A percentile compares a stretch with the other conserved stretches of the same genome.
Conservation (phyloP, 1,140 invertebrate species). For the Pogonomyrmex californicus region DNA sequence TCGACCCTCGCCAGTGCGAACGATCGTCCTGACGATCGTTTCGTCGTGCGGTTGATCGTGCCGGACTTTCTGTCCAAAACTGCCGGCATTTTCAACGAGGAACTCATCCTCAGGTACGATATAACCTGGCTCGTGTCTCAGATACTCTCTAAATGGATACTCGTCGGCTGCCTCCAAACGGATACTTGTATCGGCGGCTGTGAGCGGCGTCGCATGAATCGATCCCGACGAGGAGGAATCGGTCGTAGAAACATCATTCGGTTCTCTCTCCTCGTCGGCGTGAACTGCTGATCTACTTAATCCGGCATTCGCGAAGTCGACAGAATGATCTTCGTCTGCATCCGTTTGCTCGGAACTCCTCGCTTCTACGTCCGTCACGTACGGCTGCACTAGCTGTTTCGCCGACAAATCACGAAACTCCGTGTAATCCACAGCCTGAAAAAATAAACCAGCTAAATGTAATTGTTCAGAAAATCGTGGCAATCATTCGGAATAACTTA, state of each 20-base stretch:
- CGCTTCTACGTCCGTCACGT: background rate
- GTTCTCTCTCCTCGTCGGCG: slow-evolving; percentile 13
- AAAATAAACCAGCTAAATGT: slow-evolving; percentile 10
- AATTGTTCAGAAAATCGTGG: background rate
- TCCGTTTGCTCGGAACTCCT: background rate
- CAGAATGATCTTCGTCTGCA: background rate
- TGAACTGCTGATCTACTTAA: slow-evolving; percentile 6
- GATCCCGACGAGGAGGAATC: slow-evolving; percentile 5
- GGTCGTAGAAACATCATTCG: slow-evolving; percentile 20
- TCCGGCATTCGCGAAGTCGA: background rate
- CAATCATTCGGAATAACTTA: background rate
- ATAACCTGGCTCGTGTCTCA: background rate
- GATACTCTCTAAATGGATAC: slow-evolving; percentile 21
- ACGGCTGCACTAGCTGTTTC: slow-evolving; percentile 49
- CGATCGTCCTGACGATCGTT: background rate
- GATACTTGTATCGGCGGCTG: background rate
- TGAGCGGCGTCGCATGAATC: slow-evolving; percentile 36
- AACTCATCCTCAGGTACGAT: background rate
- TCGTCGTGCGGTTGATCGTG: background rate
- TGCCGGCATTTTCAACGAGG: slow-evolving; percentile 61
- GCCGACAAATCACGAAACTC: background rate
- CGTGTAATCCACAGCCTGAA: slow-evolving; percentile 33
- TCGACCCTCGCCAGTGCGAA: background rate
- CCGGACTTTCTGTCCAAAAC: slow-evolving; percentile 72
- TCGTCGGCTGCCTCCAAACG: slow-evolving; percentile 3